Evolutionary conservation across 2,888 invertebrate genomes (phyloP).

Genomic region (Nesidiocoris tenuis): DNA sequence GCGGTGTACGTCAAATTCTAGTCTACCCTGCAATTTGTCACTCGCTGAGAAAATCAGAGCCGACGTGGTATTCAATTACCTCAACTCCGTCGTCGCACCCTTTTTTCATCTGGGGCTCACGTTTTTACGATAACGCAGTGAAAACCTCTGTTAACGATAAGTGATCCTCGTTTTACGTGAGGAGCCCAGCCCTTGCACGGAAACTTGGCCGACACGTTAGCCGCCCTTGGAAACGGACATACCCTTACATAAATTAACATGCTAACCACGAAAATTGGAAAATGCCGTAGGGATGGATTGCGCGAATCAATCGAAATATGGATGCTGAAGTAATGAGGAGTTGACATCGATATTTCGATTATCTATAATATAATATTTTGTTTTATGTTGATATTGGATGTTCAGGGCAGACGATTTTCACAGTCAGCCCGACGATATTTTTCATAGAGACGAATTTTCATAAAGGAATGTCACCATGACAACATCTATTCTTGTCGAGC

Average conservation of each 20-base stretch:
- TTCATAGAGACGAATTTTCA: too few relatives aligned
- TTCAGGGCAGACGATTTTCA: too few relatives aligned
- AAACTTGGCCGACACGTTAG: not conserved
- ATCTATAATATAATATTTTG: too few relatives aligned
- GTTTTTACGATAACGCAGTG: not conserved
- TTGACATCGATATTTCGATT: too few relatives aligned
- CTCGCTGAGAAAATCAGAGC: not conserved
- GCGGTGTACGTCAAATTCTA: not conserved
- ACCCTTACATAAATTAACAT: slow-evolving; percentile 19
- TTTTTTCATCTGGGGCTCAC: not conserved
- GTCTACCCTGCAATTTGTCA: not conserved
- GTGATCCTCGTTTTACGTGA: slow-evolving; percentile 28
- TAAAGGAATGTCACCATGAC: too few relatives aligned
- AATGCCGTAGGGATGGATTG: too few relatives aligned
- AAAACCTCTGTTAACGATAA: slow-evolving; percentile 25
- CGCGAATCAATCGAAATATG: too few relatives aligned
- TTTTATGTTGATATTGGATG: too few relatives aligned
- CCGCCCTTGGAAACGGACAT: not conserved
- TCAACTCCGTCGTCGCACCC: not conserved
- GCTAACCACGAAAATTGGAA: slow-evolving; percentile 15
- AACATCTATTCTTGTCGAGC: too few relatives aligned
- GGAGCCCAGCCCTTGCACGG: not conserved
- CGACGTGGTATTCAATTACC: not conserved
- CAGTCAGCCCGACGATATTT: too few relatives aligned
- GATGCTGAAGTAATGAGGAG: too few relatives aligned